Evolutionary conservation across 2,797 vertebrate genomes (phyloP).

Genomic region (Centropyge bicolor): DNA sequence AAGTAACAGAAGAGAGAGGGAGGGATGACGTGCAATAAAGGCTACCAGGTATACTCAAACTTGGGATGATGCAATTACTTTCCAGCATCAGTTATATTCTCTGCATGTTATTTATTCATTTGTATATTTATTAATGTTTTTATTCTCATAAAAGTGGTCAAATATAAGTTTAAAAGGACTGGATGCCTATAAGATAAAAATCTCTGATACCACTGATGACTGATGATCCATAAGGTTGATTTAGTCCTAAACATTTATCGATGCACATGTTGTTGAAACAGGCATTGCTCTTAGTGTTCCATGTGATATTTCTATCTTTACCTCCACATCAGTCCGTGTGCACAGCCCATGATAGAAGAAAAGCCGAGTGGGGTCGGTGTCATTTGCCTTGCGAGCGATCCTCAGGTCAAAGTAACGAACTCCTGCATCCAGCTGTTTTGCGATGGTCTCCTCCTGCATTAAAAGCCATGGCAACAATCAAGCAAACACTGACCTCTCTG

Average conservation of each 20-base stretch:
- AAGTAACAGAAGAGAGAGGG: background rate
- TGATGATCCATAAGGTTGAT: background rate
- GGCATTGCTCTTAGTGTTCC: background rate
- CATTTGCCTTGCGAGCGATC: constrained; percentile 60
- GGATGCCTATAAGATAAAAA: background rate
- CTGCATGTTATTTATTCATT: background rate
- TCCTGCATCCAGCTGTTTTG: constrained; percentile 69
- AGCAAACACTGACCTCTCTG: background rate
- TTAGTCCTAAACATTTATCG: background rate
- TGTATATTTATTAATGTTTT: background rate
- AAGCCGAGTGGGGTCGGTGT: constrained; percentile 54
- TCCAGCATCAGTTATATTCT: background rate
- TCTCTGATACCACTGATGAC: background rate
- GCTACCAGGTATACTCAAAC: background rate
- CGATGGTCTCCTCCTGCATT: constrained; percentile 59
- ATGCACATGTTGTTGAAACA: background rate
- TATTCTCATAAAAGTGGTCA: background rate
- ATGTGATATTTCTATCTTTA: constrained; percentile 35
- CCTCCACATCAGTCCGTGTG: constrained; percentile 72
- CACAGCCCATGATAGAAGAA: constrained; percentile 73
- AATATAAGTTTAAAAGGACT: background rate
- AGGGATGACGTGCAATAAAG: background rate
- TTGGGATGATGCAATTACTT: background rate
- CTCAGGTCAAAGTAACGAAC: constrained; percentile 75
- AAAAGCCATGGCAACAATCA: background rate